Conservation (phyloP, 2,888 invertebrate genomes). For the Drosophila hamatofila region DNA sequence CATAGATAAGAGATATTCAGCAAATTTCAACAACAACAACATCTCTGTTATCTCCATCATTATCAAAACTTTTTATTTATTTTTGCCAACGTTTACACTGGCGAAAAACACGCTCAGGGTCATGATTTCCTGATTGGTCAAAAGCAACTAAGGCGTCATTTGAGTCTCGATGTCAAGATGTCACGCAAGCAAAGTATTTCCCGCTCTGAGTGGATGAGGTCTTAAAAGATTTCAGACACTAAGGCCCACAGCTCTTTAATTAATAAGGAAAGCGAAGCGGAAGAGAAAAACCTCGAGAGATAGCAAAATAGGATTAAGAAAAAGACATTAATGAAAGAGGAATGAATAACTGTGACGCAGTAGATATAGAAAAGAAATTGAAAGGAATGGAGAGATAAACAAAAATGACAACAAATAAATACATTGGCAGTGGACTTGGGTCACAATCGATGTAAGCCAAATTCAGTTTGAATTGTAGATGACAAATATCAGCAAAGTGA, state of each 20-base stretch:
- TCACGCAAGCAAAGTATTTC: constrained; percentile 35
- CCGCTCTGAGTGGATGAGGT: constrained; percentile 9
- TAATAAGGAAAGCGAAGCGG: constrained; percentile 36
- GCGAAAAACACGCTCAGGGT: background rate
- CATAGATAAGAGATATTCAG: background rate
- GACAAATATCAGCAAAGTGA: background rate
- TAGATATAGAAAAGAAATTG: background rate
- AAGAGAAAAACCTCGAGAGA: constrained; percentile 18
- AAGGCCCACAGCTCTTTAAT: constrained; percentile 38
- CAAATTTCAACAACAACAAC: constrained; percentile 2
- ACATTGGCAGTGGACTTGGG: background rate
- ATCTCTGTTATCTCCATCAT: constrained; percentile 4
- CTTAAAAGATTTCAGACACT: constrained; percentile 26
- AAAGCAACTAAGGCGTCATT: background rate
- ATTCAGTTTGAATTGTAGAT: background rate
- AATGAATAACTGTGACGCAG: constrained; percentile 17
- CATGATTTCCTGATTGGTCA: constrained; percentile 79
- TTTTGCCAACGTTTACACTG: background rate
- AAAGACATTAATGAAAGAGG: constrained; percentile 12
- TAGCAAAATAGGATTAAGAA: constrained; percentile 13
- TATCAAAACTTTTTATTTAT: background rate
- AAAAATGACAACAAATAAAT: background rate
- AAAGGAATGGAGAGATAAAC: background rate
- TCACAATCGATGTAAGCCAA: background rate
- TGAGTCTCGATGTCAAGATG: constrained; percentile 26